A percentile compares a stretch with the other conserved stretches of the same genome.
Evolutionary conservation across 2,797 vertebrate species (phyloP).

Genomic region (Liparis tanakae): DNA sequence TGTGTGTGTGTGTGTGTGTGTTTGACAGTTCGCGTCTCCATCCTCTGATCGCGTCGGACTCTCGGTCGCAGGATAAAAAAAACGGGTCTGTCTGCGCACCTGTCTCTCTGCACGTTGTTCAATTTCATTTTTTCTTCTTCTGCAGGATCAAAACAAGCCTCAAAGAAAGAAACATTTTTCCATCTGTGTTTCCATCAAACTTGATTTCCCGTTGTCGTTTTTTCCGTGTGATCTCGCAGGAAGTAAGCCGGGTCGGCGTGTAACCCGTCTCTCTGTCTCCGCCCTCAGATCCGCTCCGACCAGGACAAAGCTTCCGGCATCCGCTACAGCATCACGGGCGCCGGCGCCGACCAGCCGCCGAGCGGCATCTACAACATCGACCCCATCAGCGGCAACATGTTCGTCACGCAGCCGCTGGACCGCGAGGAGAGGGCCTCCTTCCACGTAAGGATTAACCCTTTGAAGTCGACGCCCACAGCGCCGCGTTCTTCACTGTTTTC

Average conservation of each 20-base stretch:
- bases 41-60: conserved; percentile 29
- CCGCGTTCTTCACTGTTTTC: too few relatives aligned
- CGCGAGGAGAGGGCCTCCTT: conserved; percentile 95
- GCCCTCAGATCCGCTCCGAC: conserved; percentile 93
- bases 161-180: too few relatives aligned
- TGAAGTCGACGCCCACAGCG: too few relatives aligned
- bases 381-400: conserved; percentile 96
- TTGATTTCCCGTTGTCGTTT: too few relatives aligned
- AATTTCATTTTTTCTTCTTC: too few relatives aligned
- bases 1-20: too few relatives aligned
- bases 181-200: too few relatives aligned
- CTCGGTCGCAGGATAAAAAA: not conserved
- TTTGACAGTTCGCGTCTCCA: conserved; percentile 22
- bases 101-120: too few relatives aligned
- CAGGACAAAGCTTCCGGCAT: conserved; percentile 97
- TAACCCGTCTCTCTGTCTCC: conserved; percentile 46
- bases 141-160: too few relatives aligned
- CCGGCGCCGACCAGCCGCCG: conserved; percentile 96
- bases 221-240: not conserved
- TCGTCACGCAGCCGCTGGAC: conserved; percentile 95
- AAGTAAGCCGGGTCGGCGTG: not conserved
- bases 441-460: too few relatives aligned
- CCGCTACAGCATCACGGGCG: conserved; percentile 97
- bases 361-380: conserved; percentile 98
- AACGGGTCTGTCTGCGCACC: too few relatives aligned